phyloP scores from a whole-genome alignment of 2,797 vertebrate genomes.

The Crenichthys baileyi region DNA sequence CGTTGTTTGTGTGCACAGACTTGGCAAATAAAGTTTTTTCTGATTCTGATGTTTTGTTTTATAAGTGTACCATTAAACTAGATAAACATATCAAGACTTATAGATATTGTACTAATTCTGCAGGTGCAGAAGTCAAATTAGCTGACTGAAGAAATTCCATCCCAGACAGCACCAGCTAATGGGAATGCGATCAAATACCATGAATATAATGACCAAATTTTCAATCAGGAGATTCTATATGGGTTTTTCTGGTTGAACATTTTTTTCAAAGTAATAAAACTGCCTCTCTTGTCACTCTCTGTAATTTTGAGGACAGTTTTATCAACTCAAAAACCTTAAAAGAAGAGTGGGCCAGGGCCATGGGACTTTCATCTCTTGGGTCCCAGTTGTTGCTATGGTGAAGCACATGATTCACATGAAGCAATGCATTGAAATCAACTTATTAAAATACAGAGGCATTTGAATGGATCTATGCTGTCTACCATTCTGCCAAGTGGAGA shows the following conservation, averaged over 20 bases:
- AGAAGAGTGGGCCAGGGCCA: not conserved
- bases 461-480: conserved; percentile 12
- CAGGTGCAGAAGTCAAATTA: not conserved
- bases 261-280: not conserved
- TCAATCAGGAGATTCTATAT: not conserved
- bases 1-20: too few relatives aligned
- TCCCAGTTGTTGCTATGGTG: conserved; percentile 44
- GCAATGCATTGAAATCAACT: conserved; percentile 19
- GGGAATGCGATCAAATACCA: not conserved
- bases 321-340: conserved; percentile 9
- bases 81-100: conserved; percentile 1
- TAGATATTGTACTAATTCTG: conserved; percentile 18
- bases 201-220: not conserved
- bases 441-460: conserved; percentile 35
- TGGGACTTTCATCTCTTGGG: not conserved
- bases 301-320: not conserved
- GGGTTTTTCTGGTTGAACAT: not conserved
- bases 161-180: conserved; percentile 10
- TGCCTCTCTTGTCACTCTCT: not conserved
- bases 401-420: conserved; percentile 16
- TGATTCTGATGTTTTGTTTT: not conserved
- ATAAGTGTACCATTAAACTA: not conserved
- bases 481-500: conserved; percentile 14
- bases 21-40: too few relatives aligned
- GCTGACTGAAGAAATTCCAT: not conserved